Conservation (phyloP, 2,888 invertebrate genomes). For the Trachelus tabidus region DNA sequence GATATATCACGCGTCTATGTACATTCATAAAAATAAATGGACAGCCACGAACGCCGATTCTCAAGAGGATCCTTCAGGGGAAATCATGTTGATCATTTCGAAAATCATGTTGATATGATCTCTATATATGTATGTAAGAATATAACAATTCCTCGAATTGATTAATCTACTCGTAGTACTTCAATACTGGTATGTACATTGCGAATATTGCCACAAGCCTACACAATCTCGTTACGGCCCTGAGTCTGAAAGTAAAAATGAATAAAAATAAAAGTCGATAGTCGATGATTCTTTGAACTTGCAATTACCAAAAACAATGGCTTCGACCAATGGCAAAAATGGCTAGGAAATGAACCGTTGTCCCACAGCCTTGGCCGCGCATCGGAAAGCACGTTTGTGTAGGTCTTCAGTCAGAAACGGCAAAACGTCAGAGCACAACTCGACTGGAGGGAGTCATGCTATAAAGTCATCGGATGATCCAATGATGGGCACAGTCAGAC, state of each 20-base stretch:
- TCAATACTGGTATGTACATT: background rate
- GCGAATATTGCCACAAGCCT: background rate
- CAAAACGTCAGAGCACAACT: background rate
- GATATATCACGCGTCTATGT: background rate
- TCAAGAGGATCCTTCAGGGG: background rate
- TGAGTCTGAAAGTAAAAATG: background rate
- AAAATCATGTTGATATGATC: background rate
- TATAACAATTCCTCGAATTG: background rate
- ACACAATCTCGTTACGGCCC: background rate
- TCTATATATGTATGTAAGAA: too few relatives aligned
- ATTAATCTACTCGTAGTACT: background rate
- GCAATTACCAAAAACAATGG: background rate
- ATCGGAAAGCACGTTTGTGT: background rate
- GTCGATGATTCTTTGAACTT: background rate
- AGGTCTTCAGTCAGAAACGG: constrained; percentile 2
- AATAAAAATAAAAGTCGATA: background rate
- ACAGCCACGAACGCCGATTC: background rate
- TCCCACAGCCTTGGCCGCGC: constrained; percentile 30
- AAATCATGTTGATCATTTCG: background rate
- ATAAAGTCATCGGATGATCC: constrained; percentile 36
- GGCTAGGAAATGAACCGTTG: background rate
- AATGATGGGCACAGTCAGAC: constrained; percentile 33
- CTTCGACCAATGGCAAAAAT: background rate
- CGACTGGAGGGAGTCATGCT: constrained; percentile 36
- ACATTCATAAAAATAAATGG: background rate